Conservation (phyloP, 2,888 invertebrate species). For the Acleris sparsana region DNA sequence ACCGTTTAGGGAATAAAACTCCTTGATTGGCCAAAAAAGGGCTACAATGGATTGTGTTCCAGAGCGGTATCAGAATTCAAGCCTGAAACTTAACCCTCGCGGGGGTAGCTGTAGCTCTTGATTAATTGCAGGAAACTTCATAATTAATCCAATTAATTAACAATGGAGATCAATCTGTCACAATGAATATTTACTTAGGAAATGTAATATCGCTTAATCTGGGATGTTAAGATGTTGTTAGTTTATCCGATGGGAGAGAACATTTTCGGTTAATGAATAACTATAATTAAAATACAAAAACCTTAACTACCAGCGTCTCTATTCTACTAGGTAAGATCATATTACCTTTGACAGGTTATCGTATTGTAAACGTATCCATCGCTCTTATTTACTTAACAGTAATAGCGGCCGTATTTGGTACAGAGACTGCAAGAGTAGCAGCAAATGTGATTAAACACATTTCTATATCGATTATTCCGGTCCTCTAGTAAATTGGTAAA, state of each 20-base stretch:
- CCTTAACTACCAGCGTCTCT: too few relatives aligned
- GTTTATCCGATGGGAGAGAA: not conserved
- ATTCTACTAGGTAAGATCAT: too few relatives aligned
- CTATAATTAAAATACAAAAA: too few relatives aligned
- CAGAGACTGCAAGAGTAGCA: too few relatives aligned
- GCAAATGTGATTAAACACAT: too few relatives aligned
- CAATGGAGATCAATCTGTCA: constrained; percentile 34
- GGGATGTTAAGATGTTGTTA: constrained; percentile 5
- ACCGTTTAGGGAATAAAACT: constrained; percentile 12
- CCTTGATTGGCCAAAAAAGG: constrained; percentile 3
- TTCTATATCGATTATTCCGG: too few relatives aligned
- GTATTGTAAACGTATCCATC: too few relatives aligned
- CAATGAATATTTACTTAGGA: constrained; percentile 30
- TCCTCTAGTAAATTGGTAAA: not conserved
- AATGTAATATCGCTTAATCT: constrained; percentile 24
- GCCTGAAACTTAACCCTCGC: constrained; percentile 17
- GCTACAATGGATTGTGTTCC: constrained; percentile 16
- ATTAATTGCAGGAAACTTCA: constrained; percentile 40
- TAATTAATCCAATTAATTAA: constrained; percentile 41
- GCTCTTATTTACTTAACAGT: too few relatives aligned
- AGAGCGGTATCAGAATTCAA: constrained; percentile 1
- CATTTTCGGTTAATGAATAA: not conserved
- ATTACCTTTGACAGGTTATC: too few relatives aligned
- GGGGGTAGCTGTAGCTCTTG: constrained; percentile 24
- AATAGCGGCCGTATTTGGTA: too few relatives aligned